Conservation (phyloP, 2,888 invertebrate genomes). For the Cerastis leucographa region DNA sequence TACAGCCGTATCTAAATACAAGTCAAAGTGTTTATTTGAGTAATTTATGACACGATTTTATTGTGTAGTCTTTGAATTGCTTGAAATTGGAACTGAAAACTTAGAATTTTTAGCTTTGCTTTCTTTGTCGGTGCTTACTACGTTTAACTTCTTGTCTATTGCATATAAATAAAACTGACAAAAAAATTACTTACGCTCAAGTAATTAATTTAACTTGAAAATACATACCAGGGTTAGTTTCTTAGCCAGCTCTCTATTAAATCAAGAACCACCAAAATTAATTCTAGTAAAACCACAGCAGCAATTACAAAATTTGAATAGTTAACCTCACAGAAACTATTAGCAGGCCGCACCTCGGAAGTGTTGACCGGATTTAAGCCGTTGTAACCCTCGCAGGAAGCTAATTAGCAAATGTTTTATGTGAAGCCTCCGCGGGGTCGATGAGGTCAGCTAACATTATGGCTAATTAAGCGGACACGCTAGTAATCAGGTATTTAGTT, state of each 20-base stretch:
- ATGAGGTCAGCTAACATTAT: conserved; percentile 23
- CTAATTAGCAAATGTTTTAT: conserved; percentile 46
- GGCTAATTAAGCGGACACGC: conserved; percentile 21
- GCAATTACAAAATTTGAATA: neutral
- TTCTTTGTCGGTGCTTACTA: too few relatives aligned
- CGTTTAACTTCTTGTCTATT: too few relatives aligned
- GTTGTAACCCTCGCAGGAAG: conserved; percentile 28
- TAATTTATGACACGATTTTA: too few relatives aligned
- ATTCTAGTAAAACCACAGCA: neutral
- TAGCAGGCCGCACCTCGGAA: conserved; percentile 22
- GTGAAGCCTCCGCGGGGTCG: conserved; percentile 32
- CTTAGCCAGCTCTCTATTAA: neutral
- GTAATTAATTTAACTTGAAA: too few relatives aligned
- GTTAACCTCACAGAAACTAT: neutral
- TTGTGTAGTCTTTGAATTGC: too few relatives aligned
- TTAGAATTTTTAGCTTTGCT: too few relatives aligned
- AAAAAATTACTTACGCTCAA: too few relatives aligned
- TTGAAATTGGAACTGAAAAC: too few relatives aligned
- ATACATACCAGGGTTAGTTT: neutral
- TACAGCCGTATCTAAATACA: too few relatives aligned
- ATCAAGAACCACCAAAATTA: conserved; percentile 7
- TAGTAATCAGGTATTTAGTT: neutral
- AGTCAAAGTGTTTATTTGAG: too few relatives aligned
- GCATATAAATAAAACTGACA: too few relatives aligned
- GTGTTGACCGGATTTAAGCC: conserved; percentile 29